Evolutionary conservation across 30 jellyfish, hydroid and myxozoan genomes (phyloP), one percentile per base, ranked within the genome.

Genomic region (Nemopilema nomurai): DNA sequence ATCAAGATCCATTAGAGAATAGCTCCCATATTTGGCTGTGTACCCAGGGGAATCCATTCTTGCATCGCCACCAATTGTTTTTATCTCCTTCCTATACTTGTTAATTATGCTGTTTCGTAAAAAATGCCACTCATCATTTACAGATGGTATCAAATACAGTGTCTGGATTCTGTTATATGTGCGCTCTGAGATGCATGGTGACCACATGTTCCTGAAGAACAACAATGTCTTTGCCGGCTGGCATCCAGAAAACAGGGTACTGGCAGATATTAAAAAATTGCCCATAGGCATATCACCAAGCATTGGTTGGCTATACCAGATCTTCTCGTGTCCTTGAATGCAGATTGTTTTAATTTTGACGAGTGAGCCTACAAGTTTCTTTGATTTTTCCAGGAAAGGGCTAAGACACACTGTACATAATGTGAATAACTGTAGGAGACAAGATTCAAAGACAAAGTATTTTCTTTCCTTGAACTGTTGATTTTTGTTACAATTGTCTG

Each of bases 51-150:
- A 23, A 41, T 79, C 89, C 51, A 21, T 20, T 23, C 89, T 28
- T 4, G 67, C 89, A 79, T 79, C 89, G 20, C 89, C 89, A n/a
- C 81, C 83, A 64, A 64, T 64, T 64, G 74, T 64, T 64, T 22
- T 64, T n/a, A 64, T 64, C 74, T 22, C 31, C 74, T 64, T 64
- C 74, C 51, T 19, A 49, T 30, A 49, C 50, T 73, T 20, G 28
- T 28, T 17, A 26, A 73, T 23, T 18, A 73, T 26, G 3, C 18
- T 24, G 17, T 4, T 73, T 49, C 31, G 67, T 33, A 26, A 24
- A 20, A 28, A 9, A 19, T 28, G 16, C 83, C 83, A 73, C 33
- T 28, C 65, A 26, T 26, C 68, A n/a, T 22, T 18, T 19, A 76
- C 49, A 16, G 75, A 18, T 76, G 86, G 86, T 25, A 76, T 76